Conservation (phyloP, 2,797 vertebrate genomes). For the Falco novaeseelandiae region DNA sequence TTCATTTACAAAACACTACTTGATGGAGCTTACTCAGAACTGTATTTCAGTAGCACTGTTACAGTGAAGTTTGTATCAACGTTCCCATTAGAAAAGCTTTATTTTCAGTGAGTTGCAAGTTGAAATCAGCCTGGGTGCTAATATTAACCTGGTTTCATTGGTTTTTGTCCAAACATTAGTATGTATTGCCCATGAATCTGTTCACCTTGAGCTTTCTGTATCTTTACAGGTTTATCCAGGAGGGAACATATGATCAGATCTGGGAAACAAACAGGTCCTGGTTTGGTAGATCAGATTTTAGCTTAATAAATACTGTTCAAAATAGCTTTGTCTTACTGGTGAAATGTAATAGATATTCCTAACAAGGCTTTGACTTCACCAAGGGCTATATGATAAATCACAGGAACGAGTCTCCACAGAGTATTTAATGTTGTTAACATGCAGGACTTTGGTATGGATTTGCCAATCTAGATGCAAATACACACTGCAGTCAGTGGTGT, state of each 20-base stretch:
- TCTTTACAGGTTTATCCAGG: neutral
- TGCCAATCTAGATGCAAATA: neutral
- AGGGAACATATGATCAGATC: neutral
- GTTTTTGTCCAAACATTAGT: neutral
- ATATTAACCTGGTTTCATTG: neutral
- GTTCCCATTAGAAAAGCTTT: neutral
- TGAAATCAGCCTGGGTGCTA: neutral
- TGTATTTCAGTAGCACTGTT: neutral
- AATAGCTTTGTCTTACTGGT: neutral
- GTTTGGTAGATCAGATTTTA: neutral
- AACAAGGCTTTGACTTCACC: neutral
- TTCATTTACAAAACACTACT: slow-evolving; percentile 35
- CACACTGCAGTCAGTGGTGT: neutral
- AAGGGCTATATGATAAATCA: neutral
- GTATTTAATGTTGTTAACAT: rapidly evolving
- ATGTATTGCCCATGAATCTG: neutral
- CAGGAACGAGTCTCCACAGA: neutral
- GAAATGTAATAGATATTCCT: neutral
- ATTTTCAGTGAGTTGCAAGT: neutral
- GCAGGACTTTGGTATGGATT: neutral
- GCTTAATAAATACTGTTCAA: neutral
- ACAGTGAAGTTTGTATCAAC: neutral
- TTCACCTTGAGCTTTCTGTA: neutral
- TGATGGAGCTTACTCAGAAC: neutral
- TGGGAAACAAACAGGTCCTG: neutral